Base-by-base conservation (phyloP, 2,888 invertebrate genomes). In the Thymelicus sylvestris region DNA sequence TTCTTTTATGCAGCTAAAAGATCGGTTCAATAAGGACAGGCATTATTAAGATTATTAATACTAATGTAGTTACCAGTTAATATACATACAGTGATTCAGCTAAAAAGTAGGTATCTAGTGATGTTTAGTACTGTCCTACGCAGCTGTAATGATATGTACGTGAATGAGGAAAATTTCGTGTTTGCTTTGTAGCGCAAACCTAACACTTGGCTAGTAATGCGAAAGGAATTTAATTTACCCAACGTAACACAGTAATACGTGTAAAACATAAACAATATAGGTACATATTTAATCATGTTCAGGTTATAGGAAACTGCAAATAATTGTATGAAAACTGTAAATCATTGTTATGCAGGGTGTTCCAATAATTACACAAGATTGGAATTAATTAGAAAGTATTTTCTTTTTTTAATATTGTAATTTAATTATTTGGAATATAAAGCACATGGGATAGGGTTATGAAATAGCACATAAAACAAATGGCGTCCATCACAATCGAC, bases 131-230 rank as follows among this genome's bases (percentile, higher is more conserved):
- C 19, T 19, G 2, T 19, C n/a, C 39, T n/a, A 15, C 39, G 38
- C 39, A 52, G n/a, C 39, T n/a, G 39, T 39, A 39, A 15, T 59
- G 48, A 66, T 71, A 73, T 73, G 59, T 60, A 69, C 68, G 73
- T 74, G 75, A 76, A 75, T 75, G 75, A 77, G 74, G 76, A 77
- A 77, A 75, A 72, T 65, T 63, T 59, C 19, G 50, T 75, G 61
- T 67, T 71, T 69, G 66, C 57, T 72, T 61, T 71, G 66, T 68
- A 68, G 69, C 72, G 39, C 60, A 39, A 39, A 60, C 39, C 38
- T 52, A 52, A 52, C 50, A 7, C 50, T 39, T 7, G 47, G 47
- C 61, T 57, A 52, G n/a, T 66, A 67, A 73, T 67, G 72, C 62
- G 55, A 68, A 68, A 50, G 48, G 64, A 64, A 64, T 50, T 64